Percentiles rank a stretch among this genome's conserved stretches.
These are phyloP conservation scores for Rhinichthys osculus DNA, from an alignment of 2,797 vertebrate genomes.

Conservation along the genomic window DNA sequence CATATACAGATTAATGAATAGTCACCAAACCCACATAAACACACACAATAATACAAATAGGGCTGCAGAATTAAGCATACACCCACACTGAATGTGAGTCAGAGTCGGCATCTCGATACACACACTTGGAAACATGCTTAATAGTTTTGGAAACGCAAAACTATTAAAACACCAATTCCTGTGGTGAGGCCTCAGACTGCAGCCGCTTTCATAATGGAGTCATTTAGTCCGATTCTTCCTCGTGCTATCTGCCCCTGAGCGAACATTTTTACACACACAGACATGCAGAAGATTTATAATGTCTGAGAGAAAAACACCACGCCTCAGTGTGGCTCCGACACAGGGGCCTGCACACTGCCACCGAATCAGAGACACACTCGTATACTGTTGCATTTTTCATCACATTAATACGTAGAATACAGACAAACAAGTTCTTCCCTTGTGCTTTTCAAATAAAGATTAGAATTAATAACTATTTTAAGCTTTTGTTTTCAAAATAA, in stretches of 20 bases:
- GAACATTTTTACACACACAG: conserved; percentile 63
- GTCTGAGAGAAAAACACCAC: conserved; percentile 56
- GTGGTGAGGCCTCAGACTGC: conserved; percentile 64
- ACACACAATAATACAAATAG: conserved; percentile 32
- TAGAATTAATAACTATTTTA: not conserved
- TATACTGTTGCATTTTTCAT: not conserved
- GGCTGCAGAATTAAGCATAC: conserved; percentile 43
- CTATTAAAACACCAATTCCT: conserved; percentile 69
- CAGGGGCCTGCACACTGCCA: conserved; percentile 42
- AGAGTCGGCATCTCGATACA: conserved; percentile 17
- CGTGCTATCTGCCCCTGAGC: conserved; percentile 64
- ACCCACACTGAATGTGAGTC: conserved; percentile 31
- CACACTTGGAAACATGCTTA: conserved; percentile 58
- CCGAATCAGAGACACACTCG: conserved; percentile 10
- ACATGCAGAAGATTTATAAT: conserved; percentile 61
- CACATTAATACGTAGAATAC: conserved; percentile 12
- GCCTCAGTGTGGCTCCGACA: conserved; percentile 50
- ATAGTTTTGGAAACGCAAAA: conserved; percentile 58
- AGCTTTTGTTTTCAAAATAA: not conserved
- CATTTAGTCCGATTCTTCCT: conserved; percentile 62
- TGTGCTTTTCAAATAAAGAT: conserved; percentile 14
- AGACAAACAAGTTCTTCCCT: conserved; percentile 21
- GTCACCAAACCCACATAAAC: conserved; percentile 42
- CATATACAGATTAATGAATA: conserved; percentile 43
- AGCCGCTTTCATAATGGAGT: conserved; percentile 67